Conservation (phyloP, 2,888 invertebrate species). For the Vannuccia rotundouncinata region DNA sequence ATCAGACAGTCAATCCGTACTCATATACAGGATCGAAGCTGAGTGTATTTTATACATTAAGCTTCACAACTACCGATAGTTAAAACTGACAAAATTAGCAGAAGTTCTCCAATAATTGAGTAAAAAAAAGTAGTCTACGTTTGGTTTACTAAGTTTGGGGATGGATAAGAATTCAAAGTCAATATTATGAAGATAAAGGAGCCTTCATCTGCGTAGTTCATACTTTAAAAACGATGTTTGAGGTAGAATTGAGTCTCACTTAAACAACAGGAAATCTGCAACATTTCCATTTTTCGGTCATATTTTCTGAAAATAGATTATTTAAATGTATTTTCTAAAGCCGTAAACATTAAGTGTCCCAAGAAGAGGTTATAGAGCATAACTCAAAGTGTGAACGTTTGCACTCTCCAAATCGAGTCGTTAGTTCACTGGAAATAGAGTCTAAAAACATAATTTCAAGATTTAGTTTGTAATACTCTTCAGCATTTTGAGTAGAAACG, state of each 20-base stretch:
- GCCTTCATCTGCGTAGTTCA: neutral
- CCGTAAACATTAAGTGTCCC: too few relatives aligned
- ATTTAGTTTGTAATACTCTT: conserved; percentile 9
- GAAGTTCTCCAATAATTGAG: neutral
- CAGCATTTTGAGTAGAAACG: neutral
- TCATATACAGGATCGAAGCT: neutral
- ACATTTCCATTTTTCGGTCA: neutral
- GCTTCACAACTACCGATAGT: conserved; percentile 14
- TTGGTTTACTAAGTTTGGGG: neutral
- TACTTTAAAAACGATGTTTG: neutral
- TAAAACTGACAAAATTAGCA: conserved; percentile 9
- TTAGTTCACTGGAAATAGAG: conserved; percentile 5
- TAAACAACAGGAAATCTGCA: neutral
- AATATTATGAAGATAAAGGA: neutral
- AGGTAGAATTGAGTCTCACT: neutral
- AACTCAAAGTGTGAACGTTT: conserved; percentile 16
- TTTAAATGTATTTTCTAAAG: too few relatives aligned
- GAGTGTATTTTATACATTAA: neutral
- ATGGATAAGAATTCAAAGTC: conserved; percentile 9
- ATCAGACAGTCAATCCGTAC: neutral
- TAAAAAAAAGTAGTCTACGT: neutral
- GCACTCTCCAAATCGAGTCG: conserved; percentile 3
- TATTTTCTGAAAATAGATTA: neutral
- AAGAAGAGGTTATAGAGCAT: too few relatives aligned
- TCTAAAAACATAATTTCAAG: neutral